These are phyloP conservation scores for Ptychoptera contaminata DNA, from an alignment of 2,888 invertebrate species.

Conservation along the genomic window DNA sequence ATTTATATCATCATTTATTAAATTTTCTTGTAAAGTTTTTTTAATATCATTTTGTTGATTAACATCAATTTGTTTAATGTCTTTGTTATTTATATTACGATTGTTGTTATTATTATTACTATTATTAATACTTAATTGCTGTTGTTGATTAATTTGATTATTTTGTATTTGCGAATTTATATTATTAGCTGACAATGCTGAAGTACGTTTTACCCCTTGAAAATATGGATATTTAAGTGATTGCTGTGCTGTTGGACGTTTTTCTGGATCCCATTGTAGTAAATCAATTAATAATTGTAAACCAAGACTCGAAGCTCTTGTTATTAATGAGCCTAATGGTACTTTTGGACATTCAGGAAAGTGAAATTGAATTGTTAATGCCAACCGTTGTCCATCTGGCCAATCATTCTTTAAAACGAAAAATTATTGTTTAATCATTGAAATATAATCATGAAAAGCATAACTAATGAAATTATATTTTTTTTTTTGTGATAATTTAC, in stretches of 20 bases:
- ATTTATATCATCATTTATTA: no score
- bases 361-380: slow-evolving; percentile 86
- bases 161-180: slow-evolving; percentile 5
- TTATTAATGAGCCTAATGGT: slow-evolving; percentile 62
- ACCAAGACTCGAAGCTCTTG: slow-evolving; percentile 68
- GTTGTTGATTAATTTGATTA: not conserved
- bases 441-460: not conserved
- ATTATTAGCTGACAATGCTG: slow-evolving; percentile 16
- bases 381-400: slow-evolving; percentile 89
- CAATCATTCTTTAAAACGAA: slow-evolving; percentile 61
- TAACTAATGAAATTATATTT: not conserved
- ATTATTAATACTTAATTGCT: slow-evolving; percentile 13
- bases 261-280: slow-evolving; percentile 82
- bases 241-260: slow-evolving; percentile 81
- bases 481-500: slow-evolving; percentile 33
- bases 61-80: not conserved
- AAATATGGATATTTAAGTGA: slow-evolving; percentile 52
- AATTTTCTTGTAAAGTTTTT: not conserved
- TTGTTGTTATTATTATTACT: slow-evolving; percentile 7
- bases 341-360: slow-evolving; percentile 82
- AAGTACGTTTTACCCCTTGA: slow-evolving; percentile 25
- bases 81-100: not conserved
- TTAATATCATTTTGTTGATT: not conserved
- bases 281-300: slow-evolving; percentile 71
- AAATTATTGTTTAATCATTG: not conserved